These are phyloP conservation scores for Sitodiplosis mosellana DNA, from an alignment of 1,140 invertebrate genomes.

Conservation along the genomic window DNA sequence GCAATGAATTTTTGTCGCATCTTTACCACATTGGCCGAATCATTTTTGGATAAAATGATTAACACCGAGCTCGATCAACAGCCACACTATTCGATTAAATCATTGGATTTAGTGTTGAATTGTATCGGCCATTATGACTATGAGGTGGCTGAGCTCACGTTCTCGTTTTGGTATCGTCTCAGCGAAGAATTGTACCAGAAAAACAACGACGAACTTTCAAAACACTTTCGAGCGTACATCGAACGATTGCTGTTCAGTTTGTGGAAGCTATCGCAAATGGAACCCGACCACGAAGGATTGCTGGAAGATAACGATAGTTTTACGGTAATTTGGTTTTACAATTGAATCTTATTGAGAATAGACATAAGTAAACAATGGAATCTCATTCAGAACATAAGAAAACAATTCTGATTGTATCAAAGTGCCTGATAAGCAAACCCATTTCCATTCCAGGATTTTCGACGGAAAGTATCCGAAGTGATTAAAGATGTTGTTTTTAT, in stretches of 20 bases:
- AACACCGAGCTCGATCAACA: slow-evolving; percentile 28
- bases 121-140: slow-evolving; percentile 96
- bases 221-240: slow-evolving; percentile 74
- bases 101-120: slow-evolving; percentile 73
- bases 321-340: slow-evolving; percentile 26
- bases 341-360: neutral
- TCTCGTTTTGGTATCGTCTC: slow-evolving; percentile 90
- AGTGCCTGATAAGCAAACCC: neutral
- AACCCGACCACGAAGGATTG: slow-evolving; percentile 76
- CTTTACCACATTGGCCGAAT: slow-evolving; percentile 87
- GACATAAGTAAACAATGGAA: neutral
- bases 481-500: slow-evolving; percentile 97
- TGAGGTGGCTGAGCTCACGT: slow-evolving; percentile 94
- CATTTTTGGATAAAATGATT: slow-evolving; percentile 72
- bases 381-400: neutral
- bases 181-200: slow-evolving; percentile 87
- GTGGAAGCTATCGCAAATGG: slow-evolving; percentile 76
- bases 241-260: slow-evolving; percentile 71
- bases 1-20: slow-evolving; percentile 85
- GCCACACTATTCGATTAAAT: slow-evolving; percentile 65
- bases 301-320: slow-evolving; percentile 74
- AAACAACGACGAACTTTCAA: slow-evolving; percentile 58
- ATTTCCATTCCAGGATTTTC: slow-evolving; percentile 51
- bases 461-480: slow-evolving; percentile 74
- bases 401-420: neutral